Conservation (phyloP, 1,140 invertebrate species). For the Cataglyphis hispanica region DNA sequence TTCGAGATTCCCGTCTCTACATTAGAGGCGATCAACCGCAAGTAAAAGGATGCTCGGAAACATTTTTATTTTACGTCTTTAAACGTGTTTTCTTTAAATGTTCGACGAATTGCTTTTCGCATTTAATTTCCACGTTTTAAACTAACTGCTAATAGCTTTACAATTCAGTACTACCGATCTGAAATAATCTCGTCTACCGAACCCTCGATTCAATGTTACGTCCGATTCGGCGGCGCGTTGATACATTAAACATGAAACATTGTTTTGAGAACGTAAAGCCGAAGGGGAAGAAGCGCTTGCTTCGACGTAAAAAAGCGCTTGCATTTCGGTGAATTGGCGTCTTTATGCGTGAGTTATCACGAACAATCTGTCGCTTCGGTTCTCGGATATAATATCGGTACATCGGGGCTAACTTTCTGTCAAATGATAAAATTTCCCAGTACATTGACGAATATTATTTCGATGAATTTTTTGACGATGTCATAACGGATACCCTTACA, state of each 20-base stretch:
- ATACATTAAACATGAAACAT: conserved; percentile 68
- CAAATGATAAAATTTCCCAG: conserved; percentile 38
- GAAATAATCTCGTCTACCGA: conserved; percentile 21
- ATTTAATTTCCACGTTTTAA: not conserved
- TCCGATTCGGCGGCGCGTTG: not conserved
- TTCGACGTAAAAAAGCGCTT: conserved; percentile 4
- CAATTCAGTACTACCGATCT: not conserved
- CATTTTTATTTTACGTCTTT: not conserved
- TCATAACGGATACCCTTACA: not conserved
- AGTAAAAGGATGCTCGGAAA: not conserved
- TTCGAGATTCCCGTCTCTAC: not conserved
- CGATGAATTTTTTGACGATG: conserved; percentile 31
- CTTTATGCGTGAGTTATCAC: conserved; percentile 25
- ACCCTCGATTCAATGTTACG: not conserved
- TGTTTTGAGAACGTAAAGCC: conserved; percentile 38
- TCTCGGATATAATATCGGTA: conserved; percentile 12
- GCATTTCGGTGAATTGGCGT: conserved; percentile 24
- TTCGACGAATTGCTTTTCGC: not conserved
- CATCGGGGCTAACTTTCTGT: conserved; percentile 9
- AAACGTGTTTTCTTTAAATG: not conserved
- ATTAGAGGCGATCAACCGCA: not conserved
- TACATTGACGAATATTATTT: conserved; percentile 24
- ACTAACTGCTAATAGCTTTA: not conserved
- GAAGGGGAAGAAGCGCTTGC: not conserved
- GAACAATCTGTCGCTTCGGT: not conserved